phyloP scores from a whole-genome alignment of 2,113 vertebrate genomes.

The Microtus oregoni region DNA sequence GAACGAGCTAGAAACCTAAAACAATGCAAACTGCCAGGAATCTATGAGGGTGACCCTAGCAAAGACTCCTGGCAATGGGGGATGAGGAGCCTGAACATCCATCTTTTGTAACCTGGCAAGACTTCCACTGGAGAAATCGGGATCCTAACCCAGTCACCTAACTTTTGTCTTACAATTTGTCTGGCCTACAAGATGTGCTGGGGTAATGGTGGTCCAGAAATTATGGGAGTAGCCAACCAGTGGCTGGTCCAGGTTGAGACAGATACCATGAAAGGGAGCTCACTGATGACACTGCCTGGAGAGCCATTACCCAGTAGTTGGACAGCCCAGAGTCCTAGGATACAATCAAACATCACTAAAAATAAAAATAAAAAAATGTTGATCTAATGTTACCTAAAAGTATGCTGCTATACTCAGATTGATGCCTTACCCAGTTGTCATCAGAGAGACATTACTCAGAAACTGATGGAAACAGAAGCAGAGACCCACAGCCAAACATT shows the following conservation, averaged over 20 bases:
- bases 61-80: background rate
- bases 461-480: background rate
- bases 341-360: background rate
- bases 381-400: background rate
- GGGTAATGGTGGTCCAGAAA: background rate
- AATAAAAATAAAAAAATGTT: background rate
- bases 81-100: background rate
- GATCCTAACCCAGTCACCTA: background rate
- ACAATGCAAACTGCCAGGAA: background rate
- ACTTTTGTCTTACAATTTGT: background rate
- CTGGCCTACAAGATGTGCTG: background rate
- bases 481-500: background rate
- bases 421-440: background rate
- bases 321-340: background rate
- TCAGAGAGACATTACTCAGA: background rate
- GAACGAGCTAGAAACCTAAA: background rate
- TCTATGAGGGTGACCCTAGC: background rate
- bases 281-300: background rate
- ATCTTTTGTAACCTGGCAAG: background rate
- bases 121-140: background rate
- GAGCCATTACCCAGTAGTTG: background rate
- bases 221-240: background rate
- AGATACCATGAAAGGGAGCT: background rate
- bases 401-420: background rate
- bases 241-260: background rate